Conservation (phyloP, 2,888 invertebrate genomes). For the Yponomeuta sedellus region DNA sequence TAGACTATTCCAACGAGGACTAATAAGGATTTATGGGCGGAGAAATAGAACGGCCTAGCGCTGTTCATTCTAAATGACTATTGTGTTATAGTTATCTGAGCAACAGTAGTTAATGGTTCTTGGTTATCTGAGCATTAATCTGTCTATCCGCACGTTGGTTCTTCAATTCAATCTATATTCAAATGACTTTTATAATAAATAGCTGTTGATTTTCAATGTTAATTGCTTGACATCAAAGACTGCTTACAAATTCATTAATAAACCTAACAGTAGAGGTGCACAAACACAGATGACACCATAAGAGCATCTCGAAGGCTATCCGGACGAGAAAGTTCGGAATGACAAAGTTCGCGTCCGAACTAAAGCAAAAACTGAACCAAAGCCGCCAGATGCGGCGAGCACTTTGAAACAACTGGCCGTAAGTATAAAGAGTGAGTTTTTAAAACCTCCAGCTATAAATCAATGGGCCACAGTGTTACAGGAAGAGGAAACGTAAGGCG, state of each 20-base stretch:
- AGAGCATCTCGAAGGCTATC: constrained; percentile 10
- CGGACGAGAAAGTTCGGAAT: constrained; percentile 47
- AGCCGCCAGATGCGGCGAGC: constrained; percentile 70
- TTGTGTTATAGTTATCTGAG: constrained; percentile 21
- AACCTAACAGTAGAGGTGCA: not conserved
- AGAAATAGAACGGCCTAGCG: constrained; percentile 41
- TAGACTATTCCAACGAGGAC: constrained; percentile 51
- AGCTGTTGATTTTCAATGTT: constrained; percentile 23
- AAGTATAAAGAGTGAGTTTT: constrained; percentile 71
- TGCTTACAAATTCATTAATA: not conserved
- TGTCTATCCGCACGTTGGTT: constrained; percentile 42
- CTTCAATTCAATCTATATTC: constrained; percentile 33
- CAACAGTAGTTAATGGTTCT: not conserved
- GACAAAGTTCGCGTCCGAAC: constrained; percentile 49
- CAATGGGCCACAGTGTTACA: constrained; percentile 58
- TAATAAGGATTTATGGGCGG: constrained; percentile 58
- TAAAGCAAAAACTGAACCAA: constrained; percentile 57
- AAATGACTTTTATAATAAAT: constrained; percentile 19
- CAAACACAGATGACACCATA: not conserved
- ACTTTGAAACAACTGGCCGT: constrained; percentile 69
- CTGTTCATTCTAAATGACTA: constrained; percentile 40
- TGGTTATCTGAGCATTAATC: constrained; percentile 39
- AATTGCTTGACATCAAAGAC: constrained; percentile 10
- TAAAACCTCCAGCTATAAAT: constrained; percentile 67
- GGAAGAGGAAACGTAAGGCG: constrained; percentile 58